Percentiles rank a stretch among this genome's conserved stretches.
Evolutionary conservation across 2,113 vertebrate genomes (phyloP).

Genomic region (rat (Rattus norvegicus)): DNA sequence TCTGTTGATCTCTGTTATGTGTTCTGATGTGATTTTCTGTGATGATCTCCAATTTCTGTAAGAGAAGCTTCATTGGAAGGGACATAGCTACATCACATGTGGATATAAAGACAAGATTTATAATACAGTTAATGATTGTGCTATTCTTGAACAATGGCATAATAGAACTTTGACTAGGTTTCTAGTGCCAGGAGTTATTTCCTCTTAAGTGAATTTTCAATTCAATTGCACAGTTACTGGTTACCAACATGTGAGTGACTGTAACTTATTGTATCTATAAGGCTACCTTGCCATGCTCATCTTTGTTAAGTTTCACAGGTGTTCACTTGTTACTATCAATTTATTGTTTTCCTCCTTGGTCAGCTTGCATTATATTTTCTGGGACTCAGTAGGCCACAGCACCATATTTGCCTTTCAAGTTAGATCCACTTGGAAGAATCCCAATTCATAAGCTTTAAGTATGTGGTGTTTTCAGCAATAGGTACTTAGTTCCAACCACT

Average conservation of each 20-base stretch:
- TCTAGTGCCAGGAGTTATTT: background rate
- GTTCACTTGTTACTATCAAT: no score
- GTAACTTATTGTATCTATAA: background rate
- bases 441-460: background rate
- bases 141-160: background rate
- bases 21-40: background rate
- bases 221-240: background rate
- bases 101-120: background rate
- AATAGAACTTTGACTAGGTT: background rate
- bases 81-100: background rate
- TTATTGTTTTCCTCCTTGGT: background rate
- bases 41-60: background rate
- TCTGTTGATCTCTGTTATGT: background rate
- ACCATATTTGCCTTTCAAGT: background rate
- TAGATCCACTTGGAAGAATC: background rate
- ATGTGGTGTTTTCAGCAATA: background rate
- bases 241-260: background rate
- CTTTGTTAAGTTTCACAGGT: no score
- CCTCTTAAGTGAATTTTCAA: background rate
- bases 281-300: background rate
- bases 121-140: background rate
- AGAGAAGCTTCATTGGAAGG: background rate
- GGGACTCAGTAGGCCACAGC: background rate
- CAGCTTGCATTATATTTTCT: background rate
- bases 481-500: no score